A percentile compares a stretch with the other conserved stretches of the same genome.
phyloP scores from a whole-genome alignment of 2,113 vertebrate genomes.

The Entosphenus tridentatus region DNA sequence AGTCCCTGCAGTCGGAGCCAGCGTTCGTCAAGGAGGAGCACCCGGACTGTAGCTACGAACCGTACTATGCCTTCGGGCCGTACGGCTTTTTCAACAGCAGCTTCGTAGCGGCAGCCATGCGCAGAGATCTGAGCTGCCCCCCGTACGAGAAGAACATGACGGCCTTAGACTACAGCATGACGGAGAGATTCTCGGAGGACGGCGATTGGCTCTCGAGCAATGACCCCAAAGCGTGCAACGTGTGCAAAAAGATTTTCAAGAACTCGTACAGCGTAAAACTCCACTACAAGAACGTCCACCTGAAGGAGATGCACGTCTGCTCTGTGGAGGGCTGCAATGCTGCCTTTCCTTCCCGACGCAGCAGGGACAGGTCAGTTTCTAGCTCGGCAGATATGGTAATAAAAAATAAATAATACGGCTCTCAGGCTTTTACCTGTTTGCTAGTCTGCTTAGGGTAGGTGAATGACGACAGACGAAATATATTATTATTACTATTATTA shows the following conservation, averaged over 20 bases:
- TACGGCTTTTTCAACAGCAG: slow-evolving; percentile 1
- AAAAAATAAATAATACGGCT: too few species aligned
- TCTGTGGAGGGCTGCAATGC: slow-evolving; percentile 94
- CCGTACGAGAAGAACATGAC: slow-evolving; percentile 81
- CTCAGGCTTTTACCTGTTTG: too few species aligned
- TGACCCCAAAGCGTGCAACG: slow-evolving; percentile 97
- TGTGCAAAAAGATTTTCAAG: slow-evolving; percentile 99
- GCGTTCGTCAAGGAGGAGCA: background rate
- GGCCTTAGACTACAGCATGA: slow-evolving; percentile 74
- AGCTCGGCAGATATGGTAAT: background rate
- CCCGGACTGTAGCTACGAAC: slow-evolving; percentile 1
- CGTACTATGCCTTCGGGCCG: background rate
- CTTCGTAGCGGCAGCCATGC: slow-evolving; percentile 1
- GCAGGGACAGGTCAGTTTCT: slow-evolving; percentile 87
- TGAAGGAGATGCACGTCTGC: slow-evolving; percentile 99
- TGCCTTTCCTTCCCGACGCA: slow-evolving; percentile 87
- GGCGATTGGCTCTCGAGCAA: slow-evolving; percentile 82
- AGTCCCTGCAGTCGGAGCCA: background rate
- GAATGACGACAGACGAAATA: too few species aligned
- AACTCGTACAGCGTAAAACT: slow-evolving; percentile 99
- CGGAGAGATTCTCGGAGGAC: slow-evolving; percentile 85
- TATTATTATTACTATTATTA: too few species aligned
- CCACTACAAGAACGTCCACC: slow-evolving; percentile 97
- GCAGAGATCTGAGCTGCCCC: slow-evolving; percentile 13
- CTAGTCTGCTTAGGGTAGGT: too few species aligned